A percentile compares a stretch with the other conserved stretches of the same genome.
Conservation (phyloP, 2,797 vertebrate species). For the Pyrocephalus nanus region DNA sequence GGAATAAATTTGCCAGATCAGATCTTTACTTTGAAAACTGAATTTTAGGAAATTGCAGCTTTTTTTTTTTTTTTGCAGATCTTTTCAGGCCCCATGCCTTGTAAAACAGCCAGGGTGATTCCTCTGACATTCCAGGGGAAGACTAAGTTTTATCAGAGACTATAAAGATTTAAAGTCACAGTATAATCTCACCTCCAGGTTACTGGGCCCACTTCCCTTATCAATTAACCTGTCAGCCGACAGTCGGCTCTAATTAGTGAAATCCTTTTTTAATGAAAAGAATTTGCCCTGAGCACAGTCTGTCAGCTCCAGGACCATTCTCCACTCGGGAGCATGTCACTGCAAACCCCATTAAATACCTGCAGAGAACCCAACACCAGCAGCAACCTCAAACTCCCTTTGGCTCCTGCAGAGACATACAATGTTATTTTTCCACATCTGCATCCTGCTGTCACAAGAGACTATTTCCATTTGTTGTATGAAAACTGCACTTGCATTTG, state of each 20-base stretch:
- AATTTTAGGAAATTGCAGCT: not conserved
- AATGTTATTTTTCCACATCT: not conserved
- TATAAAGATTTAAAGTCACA: conserved; percentile 48
- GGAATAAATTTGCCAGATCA: not conserved
- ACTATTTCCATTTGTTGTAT: not conserved
- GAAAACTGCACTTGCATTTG: not conserved
- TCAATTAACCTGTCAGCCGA: conserved; percentile 67
- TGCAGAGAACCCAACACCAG: not conserved
- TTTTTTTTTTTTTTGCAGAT: not conserved
- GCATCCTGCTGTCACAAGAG: not conserved
- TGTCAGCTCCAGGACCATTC: conserved; percentile 55
- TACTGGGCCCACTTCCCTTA: conserved; percentile 59
- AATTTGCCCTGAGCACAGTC: conserved; percentile 59
- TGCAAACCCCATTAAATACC: conserved; percentile 43
- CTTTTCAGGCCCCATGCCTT: not conserved
- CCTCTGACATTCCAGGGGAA: conserved; percentile 13
- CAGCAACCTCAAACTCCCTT: not conserved
- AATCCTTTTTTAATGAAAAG: conserved; percentile 73
- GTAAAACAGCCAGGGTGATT: not conserved
- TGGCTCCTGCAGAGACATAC: not conserved
- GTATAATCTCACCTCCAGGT: conserved; percentile 32
- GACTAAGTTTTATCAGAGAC: conserved; percentile 7
- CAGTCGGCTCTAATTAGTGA: conserved; percentile 66
- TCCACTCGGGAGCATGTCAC: not conserved
- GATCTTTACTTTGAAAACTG: not conserved